Percentiles rank a stretch among this genome's conserved stretches.
phyloP scores from a whole-genome alignment of 2,888 invertebrate genomes.

The Rhagonycha lutea region DNA sequence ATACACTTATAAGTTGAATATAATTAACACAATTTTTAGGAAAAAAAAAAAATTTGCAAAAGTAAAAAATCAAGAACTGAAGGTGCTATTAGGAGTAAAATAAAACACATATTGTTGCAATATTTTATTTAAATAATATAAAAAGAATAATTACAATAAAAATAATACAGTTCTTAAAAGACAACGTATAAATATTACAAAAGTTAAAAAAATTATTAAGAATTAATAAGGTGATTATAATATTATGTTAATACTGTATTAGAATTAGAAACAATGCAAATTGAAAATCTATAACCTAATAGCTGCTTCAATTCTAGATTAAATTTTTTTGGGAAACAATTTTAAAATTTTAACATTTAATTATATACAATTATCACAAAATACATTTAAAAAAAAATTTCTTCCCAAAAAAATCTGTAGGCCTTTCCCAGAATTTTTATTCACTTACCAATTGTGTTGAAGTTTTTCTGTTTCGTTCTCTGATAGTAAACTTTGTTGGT shows the following conservation, averaged over 20 bases:
- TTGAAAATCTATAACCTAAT: conserved; percentile 39
- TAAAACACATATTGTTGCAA: conserved; percentile 19
- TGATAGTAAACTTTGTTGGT: conserved; percentile 65
- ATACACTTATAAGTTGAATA: not conserved
- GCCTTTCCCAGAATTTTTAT: not conserved
- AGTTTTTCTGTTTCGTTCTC: conserved; percentile 51
- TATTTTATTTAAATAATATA: conserved; percentile 10
- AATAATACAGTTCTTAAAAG: not conserved
- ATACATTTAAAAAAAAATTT: not conserved
- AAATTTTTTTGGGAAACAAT: conserved; percentile 2
- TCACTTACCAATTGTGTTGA: conserved; percentile 46
- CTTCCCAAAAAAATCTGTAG: not conserved
- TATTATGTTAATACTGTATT: conserved; percentile 29
- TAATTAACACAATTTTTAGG: not conserved
- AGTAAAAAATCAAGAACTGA: conserved; percentile 32
- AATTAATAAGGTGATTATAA: conserved; percentile 17
- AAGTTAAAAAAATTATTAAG: not conserved
- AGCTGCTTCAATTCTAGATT: conserved; percentile 47
- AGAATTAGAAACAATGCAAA: conserved; percentile 25
- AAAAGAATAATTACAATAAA: conserved; percentile 8
- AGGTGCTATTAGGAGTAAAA: conserved; percentile 38
- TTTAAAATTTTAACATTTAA: not conserved
- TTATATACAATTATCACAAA: not conserved
- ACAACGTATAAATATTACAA: conserved; percentile 16
- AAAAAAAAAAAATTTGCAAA: not conserved